Base-by-base conservation (phyloP, 2,888 invertebrate species). In the Dryocosmus kuriphilus region DNA sequence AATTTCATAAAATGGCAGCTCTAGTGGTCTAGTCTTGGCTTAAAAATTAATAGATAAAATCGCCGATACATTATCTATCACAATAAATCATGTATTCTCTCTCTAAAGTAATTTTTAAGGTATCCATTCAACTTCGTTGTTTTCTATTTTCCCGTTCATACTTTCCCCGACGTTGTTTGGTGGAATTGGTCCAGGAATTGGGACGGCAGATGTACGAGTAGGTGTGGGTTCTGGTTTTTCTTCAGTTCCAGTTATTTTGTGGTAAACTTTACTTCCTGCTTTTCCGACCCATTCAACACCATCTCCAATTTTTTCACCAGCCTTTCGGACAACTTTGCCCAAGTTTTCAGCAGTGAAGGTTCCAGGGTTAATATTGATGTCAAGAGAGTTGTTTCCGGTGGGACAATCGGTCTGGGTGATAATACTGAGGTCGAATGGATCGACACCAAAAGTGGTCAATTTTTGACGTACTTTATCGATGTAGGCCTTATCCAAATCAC, bases 321-420 rank as follows among this genome's bases (percentile, higher is more conserved):
- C 95, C 88, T 95, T 95, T 83, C 94, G 93, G 9, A 96, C 95
- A 2, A 94, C 95, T 74, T 94, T 93, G 0, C 95, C 96, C 55
- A 96, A 94, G 86, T 94, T 95, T 82, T 95, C 94, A 0, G 96
- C 93, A 0, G 95, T 95, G 91, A 97, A 95, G 0, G 96, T 97
- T 27, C 95, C 94, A 0, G 95, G 95, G 85, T 96, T 94, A 78
- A 97, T 95, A 90, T 95, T 94, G 81, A 96, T 95, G 0, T 94
- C 93, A 22, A 93, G 92, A 8, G 93, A 93, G 81, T 94, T 92
- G 86, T 93, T 92, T 80, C 94, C 94, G 16, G 91, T 90, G 0
- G 96, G 95, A 89, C 97, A 97, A 22, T 94, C 94, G 32, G 87
- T 93, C 89, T 97, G 97, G 8, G 94, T 93, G 82, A 97, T 94